These are phyloP conservation scores for Cottus gobio DNA, from an alignment of 2,113 vertebrate species.

Conservation along the genomic window DNA sequence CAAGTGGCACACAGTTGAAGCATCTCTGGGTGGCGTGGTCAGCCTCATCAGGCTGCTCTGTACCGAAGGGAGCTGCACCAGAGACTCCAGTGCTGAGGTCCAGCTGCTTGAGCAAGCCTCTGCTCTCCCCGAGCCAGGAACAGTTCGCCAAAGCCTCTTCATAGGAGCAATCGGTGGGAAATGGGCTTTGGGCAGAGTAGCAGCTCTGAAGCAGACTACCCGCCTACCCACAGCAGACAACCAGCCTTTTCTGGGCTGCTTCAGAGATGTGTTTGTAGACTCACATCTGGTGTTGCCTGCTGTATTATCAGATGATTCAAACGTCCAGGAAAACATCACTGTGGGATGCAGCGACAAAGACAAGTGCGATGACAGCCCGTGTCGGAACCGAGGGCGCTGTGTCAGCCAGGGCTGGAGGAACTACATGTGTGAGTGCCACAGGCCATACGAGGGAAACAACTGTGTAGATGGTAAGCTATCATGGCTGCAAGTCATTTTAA, in stretches of 20 bases:
- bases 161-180: constrained; percentile 80
- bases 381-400: constrained; percentile 89
- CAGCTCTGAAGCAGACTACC: constrained; percentile 57
- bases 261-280: constrained; percentile 89
- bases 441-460: constrained; percentile 84
- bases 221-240: too few relatives aligned
- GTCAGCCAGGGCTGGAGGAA: constrained; percentile 86
- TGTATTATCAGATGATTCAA: constrained; percentile 54
- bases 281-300: constrained; percentile 79
- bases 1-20: constrained; percentile 88
- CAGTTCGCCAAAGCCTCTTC: constrained; percentile 76
- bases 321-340: constrained; percentile 80
- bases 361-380: constrained; percentile 87
- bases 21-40: constrained; percentile 78
- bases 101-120: constrained; percentile 60
- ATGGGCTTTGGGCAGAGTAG: constrained; percentile 45
- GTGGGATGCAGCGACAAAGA: constrained; percentile 86
- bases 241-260: constrained; percentile 92
- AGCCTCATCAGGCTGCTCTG: constrained; percentile 86
- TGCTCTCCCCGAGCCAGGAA: constrained; percentile 57
- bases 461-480: constrained; percentile 87
- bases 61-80: constrained; percentile 72
- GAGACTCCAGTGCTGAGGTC: constrained; percentile 43
- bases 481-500: neutral
- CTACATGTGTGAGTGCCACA: constrained; percentile 89